These are phyloP conservation scores for Chrysodeixis includens DNA, from an alignment of 2,888 invertebrate genomes.

Conservation along the genomic window DNA sequence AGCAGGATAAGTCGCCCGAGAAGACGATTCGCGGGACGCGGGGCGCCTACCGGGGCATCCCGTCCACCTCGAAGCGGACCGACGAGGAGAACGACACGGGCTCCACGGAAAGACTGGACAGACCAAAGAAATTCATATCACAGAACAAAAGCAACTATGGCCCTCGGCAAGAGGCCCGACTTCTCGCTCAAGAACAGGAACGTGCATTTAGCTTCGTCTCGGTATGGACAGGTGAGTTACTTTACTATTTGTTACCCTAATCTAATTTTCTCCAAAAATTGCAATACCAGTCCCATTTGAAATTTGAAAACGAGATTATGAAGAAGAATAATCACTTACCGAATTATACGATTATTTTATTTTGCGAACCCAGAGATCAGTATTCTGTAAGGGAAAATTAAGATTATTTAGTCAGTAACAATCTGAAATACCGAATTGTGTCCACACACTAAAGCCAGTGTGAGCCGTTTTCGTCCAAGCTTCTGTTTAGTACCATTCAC, in stretches of 20 bases:
- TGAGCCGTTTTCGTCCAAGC: background rate
- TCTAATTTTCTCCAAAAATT: too few species aligned
- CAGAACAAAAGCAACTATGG: conserved; percentile 84
- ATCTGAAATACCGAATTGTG: background rate
- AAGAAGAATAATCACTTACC: too few species aligned
- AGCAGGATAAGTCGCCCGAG: conserved; percentile 87
- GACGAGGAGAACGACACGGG: conserved; percentile 81
- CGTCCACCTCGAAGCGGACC: conserved; percentile 80
- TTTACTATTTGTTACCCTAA: background rate
- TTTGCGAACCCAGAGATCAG: too few species aligned
- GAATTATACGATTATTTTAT: too few species aligned
- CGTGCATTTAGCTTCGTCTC: conserved; percentile 85
- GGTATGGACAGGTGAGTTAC: conserved; percentile 87
- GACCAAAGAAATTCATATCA: conserved; percentile 86
- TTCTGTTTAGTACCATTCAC: background rate
- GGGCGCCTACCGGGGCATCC: conserved; percentile 82
- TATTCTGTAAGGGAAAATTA: background rate
- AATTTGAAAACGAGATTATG: too few species aligned
- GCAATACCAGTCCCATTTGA: too few species aligned
- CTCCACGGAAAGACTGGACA: conserved; percentile 85
- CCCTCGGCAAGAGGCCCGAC: conserved; percentile 84
- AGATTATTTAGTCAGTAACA: background rate
- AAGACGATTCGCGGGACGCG: conserved; percentile 85
- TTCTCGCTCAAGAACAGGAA: conserved; percentile 86
- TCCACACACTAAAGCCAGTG: background rate